phyloP scores from a whole-genome alignment of 2,888 invertebrate genomes.

The Apotomis betuletana region DNA sequence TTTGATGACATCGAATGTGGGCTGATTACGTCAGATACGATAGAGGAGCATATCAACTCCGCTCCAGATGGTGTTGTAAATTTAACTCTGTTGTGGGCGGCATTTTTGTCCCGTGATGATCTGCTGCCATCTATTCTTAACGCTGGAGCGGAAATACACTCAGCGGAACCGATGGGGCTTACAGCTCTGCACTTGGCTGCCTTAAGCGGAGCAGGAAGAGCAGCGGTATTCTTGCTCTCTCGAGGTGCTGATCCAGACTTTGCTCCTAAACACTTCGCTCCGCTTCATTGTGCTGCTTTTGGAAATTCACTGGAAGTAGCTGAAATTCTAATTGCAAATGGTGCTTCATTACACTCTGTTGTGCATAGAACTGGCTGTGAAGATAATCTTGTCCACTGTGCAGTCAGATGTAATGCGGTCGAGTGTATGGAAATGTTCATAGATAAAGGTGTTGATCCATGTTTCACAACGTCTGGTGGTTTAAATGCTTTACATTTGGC shows the following conservation, averaged over 20 bases:
- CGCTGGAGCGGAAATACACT: constrained; percentile 87
- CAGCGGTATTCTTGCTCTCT: constrained; percentile 87
- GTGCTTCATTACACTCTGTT: constrained; percentile 87
- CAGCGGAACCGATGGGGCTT: constrained; percentile 88
- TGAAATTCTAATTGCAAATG: constrained; percentile 88
- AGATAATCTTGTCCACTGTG: constrained; percentile 92
- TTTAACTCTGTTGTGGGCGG: constrained; percentile 88
- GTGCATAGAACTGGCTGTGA: constrained; percentile 86
- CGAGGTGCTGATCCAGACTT: constrained; percentile 88
- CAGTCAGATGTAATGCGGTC: constrained; percentile 90
- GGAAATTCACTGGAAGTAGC: constrained; percentile 92
- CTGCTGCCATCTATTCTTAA: constrained; percentile 86
- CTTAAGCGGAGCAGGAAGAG: constrained; percentile 89
- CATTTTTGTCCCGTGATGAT: constrained; percentile 88
- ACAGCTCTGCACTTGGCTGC: constrained; percentile 90
- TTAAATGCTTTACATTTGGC: constrained; percentile 91
- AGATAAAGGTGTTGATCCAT: constrained; percentile 88
- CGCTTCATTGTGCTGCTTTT: constrained; percentile 94
- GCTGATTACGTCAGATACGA: constrained; percentile 84
- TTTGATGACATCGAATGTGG: constrained; percentile 90
- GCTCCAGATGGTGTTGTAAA: constrained; percentile 88
- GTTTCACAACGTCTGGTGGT: constrained; percentile 89
- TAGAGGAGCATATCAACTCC: constrained; percentile 82
- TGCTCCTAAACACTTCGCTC: constrained; percentile 88
- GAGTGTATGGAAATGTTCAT: constrained; percentile 91